Evolutionary conservation across 2,797 vertebrate species (phyloP).

Genomic region (Lepilemur ruficaudatus): DNA sequence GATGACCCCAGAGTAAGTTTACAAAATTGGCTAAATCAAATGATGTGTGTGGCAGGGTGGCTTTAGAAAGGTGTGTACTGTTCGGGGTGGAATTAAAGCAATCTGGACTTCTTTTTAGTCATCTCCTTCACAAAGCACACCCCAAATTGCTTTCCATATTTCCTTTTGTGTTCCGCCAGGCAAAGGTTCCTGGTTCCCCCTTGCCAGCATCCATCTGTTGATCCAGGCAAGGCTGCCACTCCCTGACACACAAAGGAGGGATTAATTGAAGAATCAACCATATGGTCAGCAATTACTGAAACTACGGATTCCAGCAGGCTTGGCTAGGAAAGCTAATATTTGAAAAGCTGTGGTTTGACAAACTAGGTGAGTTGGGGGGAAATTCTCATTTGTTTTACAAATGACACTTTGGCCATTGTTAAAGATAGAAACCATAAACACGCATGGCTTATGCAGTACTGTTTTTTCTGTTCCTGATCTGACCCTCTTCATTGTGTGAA

Average conservation of each 20-base stretch:
- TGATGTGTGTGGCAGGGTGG: not conserved
- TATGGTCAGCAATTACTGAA: not conserved
- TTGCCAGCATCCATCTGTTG: not conserved
- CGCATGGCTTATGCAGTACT: not conserved
- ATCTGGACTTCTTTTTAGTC: not conserved
- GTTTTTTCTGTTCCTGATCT: not conserved
- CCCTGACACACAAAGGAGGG: not conserved
- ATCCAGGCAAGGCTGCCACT: not conserved
- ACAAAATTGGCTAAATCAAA: not conserved
- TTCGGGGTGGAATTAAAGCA: not conserved
- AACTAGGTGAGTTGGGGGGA: not conserved
- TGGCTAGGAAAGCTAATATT: constrained; percentile 24
- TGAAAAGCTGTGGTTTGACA: not conserved
- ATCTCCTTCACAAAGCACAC: not conserved
- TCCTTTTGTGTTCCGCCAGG: not conserved
- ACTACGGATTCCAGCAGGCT: not conserved
- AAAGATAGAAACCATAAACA: not conserved
- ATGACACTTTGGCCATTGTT: not conserved
- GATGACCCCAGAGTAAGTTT: not conserved
- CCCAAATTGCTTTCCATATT: not conserved
- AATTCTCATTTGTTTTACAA: not conserved
- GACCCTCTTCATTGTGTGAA: not conserved
- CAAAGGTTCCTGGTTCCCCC: not conserved
- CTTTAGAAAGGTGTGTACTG: not conserved
- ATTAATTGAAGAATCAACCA: not conserved